These are phyloP conservation scores for Hyposoter didymator DNA, from an alignment of 2,888 invertebrate genomes.

Conservation along the genomic window DNA sequence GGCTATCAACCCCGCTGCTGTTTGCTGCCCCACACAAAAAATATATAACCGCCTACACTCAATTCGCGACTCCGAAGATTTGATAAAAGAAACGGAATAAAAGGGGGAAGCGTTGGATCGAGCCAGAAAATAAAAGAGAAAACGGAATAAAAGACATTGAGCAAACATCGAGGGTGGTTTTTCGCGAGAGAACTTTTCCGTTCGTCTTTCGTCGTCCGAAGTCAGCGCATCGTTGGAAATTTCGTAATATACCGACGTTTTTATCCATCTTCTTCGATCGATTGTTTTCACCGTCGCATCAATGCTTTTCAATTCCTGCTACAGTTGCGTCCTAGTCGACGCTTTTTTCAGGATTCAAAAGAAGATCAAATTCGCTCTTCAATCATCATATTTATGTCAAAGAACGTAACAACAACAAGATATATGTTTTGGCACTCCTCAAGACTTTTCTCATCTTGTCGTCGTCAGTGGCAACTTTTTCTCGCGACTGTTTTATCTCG, in stretches of 20 bases:
- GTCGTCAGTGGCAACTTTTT: background rate
- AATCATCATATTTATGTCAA: background rate
- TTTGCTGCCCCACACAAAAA: constrained; percentile 81
- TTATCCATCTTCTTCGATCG: constrained; percentile 5
- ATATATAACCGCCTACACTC: constrained; percentile 77
- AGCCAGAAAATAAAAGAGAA: constrained; percentile 22
- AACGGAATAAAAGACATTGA: constrained; percentile 41
- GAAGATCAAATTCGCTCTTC: background rate
- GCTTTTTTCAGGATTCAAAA: background rate
- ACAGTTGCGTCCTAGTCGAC: background rate
- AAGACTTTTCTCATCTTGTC: background rate
- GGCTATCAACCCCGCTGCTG: constrained; percentile 84
- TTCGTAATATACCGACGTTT: constrained; percentile 21
- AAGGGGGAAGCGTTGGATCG: constrained; percentile 42
- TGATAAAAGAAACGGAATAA: constrained; percentile 36
- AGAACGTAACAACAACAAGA: background rate
- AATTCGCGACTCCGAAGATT: constrained; percentile 63
- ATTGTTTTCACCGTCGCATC: constrained; percentile 5
- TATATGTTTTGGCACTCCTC: background rate
- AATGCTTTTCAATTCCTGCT: background rate
- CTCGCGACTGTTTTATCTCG: constrained; percentile 14
- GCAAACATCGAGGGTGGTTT: constrained; percentile 57
- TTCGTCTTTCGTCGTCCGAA: constrained; percentile 27
- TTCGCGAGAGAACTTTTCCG: constrained; percentile 51
- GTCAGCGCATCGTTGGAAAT: constrained; percentile 42